Base-by-base conservation (phyloP, 2,888 invertebrate species). In the Microplitis manilae region DNA sequence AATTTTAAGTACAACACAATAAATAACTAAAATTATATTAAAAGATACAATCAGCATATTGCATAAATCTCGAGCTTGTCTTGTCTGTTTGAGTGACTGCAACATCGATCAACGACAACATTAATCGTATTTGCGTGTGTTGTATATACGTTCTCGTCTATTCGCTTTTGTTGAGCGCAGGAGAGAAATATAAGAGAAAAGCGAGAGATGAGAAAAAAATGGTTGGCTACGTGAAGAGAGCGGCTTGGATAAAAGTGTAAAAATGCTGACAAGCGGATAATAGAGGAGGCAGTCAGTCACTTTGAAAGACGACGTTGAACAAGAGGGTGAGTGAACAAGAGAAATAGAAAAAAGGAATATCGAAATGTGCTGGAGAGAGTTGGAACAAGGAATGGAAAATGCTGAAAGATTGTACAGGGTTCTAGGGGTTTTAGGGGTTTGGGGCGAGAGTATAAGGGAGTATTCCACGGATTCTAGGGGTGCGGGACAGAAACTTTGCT, bases 211-310 rank as follows among this genome's bases (percentile, higher is more conserved):
- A 69, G 73, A 68, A 64, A 81, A 79, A 77, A 81, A 81, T 79
- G 77, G 78, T 60, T 17, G 77, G 59, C 73, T 50, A 50, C 9
- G 50, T 50, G 50, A 50, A 50, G 50, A 50, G 68, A 75, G 64
- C 67, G 59, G 30, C 77, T 70, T 71, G 87, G 86, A 89, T 88
- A 88, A 88, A 89, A 89, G 89, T 89, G 89, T 89, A 89, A 89
- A 89, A 90, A 89, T 89, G 89, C 88, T 89, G 89, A 89, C 89
- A 90, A 89, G 88, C 89, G 89, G 88, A 89, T 90, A 89, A 90
- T 89, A 89, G 88, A 89, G 88, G 88, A 89, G 89, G 88, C 87
- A 90, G 89, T 90, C 89, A 88, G 89, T 89, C 89, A 89, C 86
- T 89, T 89, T 89, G 89, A 90, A 87, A 89, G 89, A 89, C 89